phyloP scores from a whole-genome alignment of 2,113 vertebrate genomes.

The Plestiodon gilberti region DNA sequence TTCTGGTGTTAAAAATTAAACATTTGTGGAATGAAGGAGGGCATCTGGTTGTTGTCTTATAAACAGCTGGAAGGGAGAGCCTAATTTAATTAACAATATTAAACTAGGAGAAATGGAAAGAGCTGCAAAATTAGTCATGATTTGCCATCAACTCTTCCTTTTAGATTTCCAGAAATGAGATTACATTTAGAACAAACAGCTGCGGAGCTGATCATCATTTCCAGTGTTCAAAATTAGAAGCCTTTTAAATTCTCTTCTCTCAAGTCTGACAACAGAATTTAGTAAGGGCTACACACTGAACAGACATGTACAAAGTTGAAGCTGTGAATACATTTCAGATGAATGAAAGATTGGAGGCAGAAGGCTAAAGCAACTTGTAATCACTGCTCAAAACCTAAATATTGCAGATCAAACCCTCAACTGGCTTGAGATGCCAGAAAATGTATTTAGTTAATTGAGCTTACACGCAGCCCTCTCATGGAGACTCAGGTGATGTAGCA shows the following conservation, averaged over 20 bases:
- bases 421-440: background rate
- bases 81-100: slow-evolving; percentile 51
- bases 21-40: slow-evolving; percentile 19
- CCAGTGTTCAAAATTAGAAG: slow-evolving; percentile 47
- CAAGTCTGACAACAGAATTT: slow-evolving; percentile 24
- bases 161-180: slow-evolving; percentile 41
- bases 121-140: slow-evolving; percentile 49
- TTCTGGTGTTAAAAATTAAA: slow-evolving; percentile 37
- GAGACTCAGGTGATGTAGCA: background rate
- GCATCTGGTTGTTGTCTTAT: slow-evolving; percentile 39
- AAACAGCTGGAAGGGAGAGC: slow-evolving; percentile 39
- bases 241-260: slow-evolving; percentile 44
- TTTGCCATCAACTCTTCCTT: slow-evolving; percentile 43
- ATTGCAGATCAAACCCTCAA: background rate
- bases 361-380: slow-evolving; percentile 1
- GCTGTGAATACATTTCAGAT: background rate
- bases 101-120: slow-evolving; percentile 22
- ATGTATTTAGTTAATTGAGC: background rate
- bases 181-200: slow-evolving; percentile 51
- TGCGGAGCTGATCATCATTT: slow-evolving; percentile 47
- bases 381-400: slow-evolving; percentile 18
- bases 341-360: background rate
- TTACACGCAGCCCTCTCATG: background rate
- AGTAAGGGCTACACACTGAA: background rate
- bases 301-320: background rate